Conservation (phyloP, 1,140 invertebrate species). For the Nephila pilipes region DNA sequence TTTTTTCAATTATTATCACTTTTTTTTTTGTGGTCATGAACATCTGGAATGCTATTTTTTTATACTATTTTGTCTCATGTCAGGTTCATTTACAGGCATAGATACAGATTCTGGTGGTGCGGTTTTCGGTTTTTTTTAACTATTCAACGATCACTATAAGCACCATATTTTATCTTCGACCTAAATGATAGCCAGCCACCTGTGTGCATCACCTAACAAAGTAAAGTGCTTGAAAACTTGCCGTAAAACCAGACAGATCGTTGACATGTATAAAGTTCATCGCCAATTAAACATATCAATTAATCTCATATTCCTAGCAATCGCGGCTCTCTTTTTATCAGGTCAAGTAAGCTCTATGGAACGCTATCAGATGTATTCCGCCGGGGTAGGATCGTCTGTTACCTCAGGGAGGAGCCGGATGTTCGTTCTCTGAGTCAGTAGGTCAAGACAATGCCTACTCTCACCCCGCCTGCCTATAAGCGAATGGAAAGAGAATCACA, state of each 20-base stretch:
- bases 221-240: slow-evolving; percentile 24
- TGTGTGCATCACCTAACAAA: not conserved
- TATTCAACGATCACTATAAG: too few species aligned
- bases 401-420: slow-evolving; percentile 33
- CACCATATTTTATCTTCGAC: too few species aligned
- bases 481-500: slow-evolving; percentile 34
- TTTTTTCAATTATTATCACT: too few species aligned
- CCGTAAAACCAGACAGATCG: not conserved
- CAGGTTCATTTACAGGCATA: too few species aligned
- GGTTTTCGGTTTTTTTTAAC: too few species aligned
- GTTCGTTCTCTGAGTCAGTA: slow-evolving; percentile 53
- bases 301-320: too few species aligned
- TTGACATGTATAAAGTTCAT: slow-evolving; percentile 40
- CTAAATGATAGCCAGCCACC: too few species aligned
- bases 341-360: not conserved
- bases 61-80: too few species aligned
- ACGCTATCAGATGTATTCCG: slow-evolving; percentile 2
- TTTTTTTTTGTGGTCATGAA: too few species aligned
- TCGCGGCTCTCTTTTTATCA: not conserved
- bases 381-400: not conserved
- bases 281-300: slow-evolving; percentile 18
- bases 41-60: too few species aligned
- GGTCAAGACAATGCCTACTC: slow-evolving; percentile 54
- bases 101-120: too few species aligned
- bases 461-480: slow-evolving; percentile 26